phyloP scores from a whole-genome alignment of 2,888 invertebrate species.

The Agrotis puta region DNA sequence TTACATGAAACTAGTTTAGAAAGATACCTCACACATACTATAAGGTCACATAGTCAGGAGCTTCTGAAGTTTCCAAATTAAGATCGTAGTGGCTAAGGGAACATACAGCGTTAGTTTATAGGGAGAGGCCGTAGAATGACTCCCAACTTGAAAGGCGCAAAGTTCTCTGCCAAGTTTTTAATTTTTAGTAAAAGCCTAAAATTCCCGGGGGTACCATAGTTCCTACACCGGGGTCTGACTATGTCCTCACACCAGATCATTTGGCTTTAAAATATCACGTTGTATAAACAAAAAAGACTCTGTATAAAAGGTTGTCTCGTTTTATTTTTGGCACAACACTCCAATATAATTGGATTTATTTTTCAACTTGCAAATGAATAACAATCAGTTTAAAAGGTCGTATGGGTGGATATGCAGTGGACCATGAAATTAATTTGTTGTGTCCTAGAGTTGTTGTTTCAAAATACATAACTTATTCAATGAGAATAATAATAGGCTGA shows the following conservation, averaged over 20 bases:
- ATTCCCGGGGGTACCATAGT: conserved; percentile 45
- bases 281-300: conserved; percentile 34
- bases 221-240: conserved; percentile 17
- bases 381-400: conserved; percentile 63
- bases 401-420: conserved; percentile 45
- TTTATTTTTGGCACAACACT: conserved; percentile 55
- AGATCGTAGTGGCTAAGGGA: conserved; percentile 57
- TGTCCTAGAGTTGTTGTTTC: conserved; percentile 23
- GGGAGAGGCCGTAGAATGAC: conserved; percentile 40
- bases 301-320: conserved; percentile 35
- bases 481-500: conserved; percentile 3
- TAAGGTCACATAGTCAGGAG: conserved; percentile 50
- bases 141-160: conserved; percentile 48
- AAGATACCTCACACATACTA: conserved; percentile 54
- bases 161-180: conserved; percentile 56
- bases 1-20: conserved; percentile 52
- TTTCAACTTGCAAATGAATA: conserved; percentile 59
- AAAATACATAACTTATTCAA: conserved; percentile 26
- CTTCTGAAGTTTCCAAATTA: conserved; percentile 65
- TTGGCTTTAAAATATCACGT: conserved; percentile 39
- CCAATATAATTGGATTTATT: conserved; percentile 56
- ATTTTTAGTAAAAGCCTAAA: conserved; percentile 63
- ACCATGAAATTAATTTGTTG: conserved; percentile 58
- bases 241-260: conserved; percentile 22
- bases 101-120: conserved; percentile 59